Conservation (phyloP, 2,888 invertebrate species). For the Coremacera marginata region DNA sequence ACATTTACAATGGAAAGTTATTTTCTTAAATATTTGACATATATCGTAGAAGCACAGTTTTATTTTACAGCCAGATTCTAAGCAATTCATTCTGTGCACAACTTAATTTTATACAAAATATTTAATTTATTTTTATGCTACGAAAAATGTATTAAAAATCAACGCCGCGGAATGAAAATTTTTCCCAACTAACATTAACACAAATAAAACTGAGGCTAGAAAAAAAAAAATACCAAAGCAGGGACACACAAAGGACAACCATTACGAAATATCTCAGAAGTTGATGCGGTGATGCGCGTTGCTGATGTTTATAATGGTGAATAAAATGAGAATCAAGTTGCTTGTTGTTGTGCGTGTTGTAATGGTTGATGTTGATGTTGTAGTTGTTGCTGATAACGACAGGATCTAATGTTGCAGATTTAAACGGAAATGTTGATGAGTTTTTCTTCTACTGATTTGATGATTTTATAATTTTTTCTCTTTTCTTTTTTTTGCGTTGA, state of each 20-base stretch:
- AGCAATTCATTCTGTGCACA: not conserved
- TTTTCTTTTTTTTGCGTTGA: slow-evolving; percentile 11
- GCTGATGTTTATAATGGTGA: not conserved
- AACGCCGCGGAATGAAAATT: slow-evolving; percentile 10
- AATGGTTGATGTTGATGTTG: not conserved
- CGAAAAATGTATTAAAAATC: slow-evolving; percentile 9
- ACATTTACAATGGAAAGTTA: slow-evolving; percentile 13
- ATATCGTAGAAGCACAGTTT: not conserved
- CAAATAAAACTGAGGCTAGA: not conserved
- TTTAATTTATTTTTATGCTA: slow-evolving; percentile 27
- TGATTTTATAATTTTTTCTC: slow-evolving; percentile 14
- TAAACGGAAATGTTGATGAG: slow-evolving; percentile 25
- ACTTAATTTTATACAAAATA: slow-evolving; percentile 28
- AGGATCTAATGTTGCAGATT: slow-evolving; percentile 25
- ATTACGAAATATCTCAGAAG: not conserved
- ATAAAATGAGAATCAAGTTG: not conserved
- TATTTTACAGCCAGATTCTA: not conserved
- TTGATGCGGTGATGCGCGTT: not conserved
- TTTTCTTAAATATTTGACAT: not conserved
- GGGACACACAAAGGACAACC: not conserved
- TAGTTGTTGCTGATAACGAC: slow-evolving; percentile 5
- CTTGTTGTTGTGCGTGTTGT: slow-evolving; percentile 13
- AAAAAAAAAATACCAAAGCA: not conserved
- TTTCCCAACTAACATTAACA: not conserved
- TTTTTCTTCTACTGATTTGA: slow-evolving; percentile 16